phyloP scores from a whole-genome alignment of 2,113 vertebrate genomes.

The Meriones unguiculatus region DNA sequence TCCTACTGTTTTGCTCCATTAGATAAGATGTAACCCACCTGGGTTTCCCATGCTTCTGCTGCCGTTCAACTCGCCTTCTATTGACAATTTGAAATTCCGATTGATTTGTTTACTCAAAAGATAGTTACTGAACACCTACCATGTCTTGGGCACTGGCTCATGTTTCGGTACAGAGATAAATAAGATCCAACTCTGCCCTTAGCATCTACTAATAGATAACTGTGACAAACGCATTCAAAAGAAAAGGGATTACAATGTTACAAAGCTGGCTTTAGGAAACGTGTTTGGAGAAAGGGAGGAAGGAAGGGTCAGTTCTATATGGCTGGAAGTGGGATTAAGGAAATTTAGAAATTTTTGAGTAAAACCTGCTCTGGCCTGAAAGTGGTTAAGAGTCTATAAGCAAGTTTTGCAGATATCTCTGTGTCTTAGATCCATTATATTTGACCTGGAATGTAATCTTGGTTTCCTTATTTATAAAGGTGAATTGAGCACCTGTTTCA shows the following conservation, averaged over 20 bases:
- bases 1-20: neutral
- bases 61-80: neutral
- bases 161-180: neutral
- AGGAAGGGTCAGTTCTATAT: neutral
- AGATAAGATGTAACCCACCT: conserved; percentile 19
- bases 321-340: neutral
- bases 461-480: conserved; percentile 28
- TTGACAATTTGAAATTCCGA: conserved; percentile 19
- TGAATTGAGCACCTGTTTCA: neutral
- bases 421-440: neutral
- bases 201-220: neutral
- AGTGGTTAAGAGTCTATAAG: neutral
- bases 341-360: neutral
- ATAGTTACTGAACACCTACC: neutral
- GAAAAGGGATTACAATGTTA: neutral
- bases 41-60: neutral
- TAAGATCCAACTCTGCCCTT: neutral
- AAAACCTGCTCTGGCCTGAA: neutral
- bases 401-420: neutral
- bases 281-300: neutral
- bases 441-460: neutral
- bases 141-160: neutral
- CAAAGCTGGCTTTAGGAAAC: neutral
- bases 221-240: neutral
- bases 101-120: conserved; percentile 34